Evolutionary conservation across 2,888 invertebrate genomes (phyloP), one percentile per base, ranked within the genome.

Genomic region (Apodemia mormo): DNA sequence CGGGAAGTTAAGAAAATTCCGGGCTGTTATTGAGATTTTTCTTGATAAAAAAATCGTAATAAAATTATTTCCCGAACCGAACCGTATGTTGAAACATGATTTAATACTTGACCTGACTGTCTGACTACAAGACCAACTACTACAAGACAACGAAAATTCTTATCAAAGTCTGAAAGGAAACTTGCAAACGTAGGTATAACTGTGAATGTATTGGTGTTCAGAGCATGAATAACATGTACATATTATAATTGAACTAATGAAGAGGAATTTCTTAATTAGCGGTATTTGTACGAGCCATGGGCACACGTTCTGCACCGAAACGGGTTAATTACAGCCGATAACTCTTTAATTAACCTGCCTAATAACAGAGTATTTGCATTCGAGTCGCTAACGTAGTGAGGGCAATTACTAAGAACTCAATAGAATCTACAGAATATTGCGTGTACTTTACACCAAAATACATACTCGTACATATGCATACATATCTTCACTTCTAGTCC

Each of bases 261-360:
- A 86, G 88, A 89, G 90, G 88, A 88, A 90, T 91, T 90, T 90
- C 91, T 91, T 91, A 91, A 92, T 92, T 90, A 92, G 89, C 88
- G 83, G 86, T 89, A 87, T 90, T 88, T 85, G 83, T 85, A 84
- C 83, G 83, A 86, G 81, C 83, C 83, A 86, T 88, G 88, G 86
- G 87, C 86, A 86, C 84, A 88, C 81, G 85, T 86, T 87, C 85
- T 87, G 86, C 88, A 88, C 90, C 88, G 88, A 89, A 90, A 88
- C 90, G 87, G 87, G 86, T 85, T 91, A 91, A 92, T 91, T 91
- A 89, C 87, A 76, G 80, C 81, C 90, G 89, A 90, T 91, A 92
- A 91, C 89, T 92, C 92, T 91, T 91, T 92, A 92, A 92, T 92
- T 92, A 92, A 90, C 89, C 89, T 89, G 87, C 89, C 89, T 92